Conservation (phyloP, 2,797 vertebrate genomes). For the Microchirus variegatus region DNA sequence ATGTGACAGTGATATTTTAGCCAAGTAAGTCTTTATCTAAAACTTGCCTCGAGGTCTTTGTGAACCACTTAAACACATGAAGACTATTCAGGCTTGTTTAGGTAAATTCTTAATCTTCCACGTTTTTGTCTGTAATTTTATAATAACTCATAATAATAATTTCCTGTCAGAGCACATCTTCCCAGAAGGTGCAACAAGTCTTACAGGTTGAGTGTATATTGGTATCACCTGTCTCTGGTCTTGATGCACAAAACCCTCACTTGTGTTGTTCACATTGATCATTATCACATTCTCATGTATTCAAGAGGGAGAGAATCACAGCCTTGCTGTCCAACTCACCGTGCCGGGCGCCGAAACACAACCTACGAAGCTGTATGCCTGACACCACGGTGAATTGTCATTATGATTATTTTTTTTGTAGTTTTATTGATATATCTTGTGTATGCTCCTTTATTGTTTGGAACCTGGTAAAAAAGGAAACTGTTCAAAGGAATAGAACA, state of each 20-base stretch:
- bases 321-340: slow-evolving; percentile 20
- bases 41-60: no score
- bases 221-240: no score
- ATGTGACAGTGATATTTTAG: no score
- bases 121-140: not conserved
- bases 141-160: not conserved
- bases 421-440: not conserved
- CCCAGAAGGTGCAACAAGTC: not conserved
- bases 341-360: slow-evolving; percentile 25
- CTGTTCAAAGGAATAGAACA: no score
- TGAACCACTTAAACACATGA: no score
- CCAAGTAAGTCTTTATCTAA: no score
- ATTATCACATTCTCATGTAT: slow-evolving; percentile 25
- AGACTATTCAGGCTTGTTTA: not conserved
- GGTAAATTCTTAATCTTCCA: not conserved
- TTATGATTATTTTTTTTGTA: not conserved
- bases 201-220: no score
- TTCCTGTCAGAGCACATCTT: not conserved
- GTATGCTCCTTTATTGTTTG: no score
- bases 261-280: slow-evolving; percentile 3
- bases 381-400: slow-evolving; percentile 42
- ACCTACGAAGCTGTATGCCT: slow-evolving; percentile 4
- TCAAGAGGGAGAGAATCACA: slow-evolving; percentile 21
- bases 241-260: not conserved
- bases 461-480: no score